Evolutionary conservation across 2,888 invertebrate genomes (phyloP).

Genomic region (Monoplex corrugatus): DNA sequence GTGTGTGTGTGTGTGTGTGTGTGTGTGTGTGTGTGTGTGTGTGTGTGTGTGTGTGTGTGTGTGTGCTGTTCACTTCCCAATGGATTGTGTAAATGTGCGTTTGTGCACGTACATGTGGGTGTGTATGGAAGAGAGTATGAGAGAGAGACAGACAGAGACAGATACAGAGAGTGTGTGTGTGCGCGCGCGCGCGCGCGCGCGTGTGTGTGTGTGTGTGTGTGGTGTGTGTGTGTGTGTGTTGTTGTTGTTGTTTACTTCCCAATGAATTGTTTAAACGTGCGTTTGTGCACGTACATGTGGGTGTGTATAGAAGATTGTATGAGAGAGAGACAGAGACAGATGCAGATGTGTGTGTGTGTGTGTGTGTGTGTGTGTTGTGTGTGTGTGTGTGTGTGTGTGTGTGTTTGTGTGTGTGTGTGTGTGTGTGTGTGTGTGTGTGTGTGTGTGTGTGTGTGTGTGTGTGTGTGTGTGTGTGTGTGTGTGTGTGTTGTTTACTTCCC

Average conservation of each 20-base stretch:
- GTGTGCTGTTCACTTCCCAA: neutral
- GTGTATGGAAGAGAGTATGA: neutral
- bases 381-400: neutral
- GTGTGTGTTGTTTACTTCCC: neutral
- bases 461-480: constrained; percentile 15
- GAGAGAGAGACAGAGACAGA: neutral
- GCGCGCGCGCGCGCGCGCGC: constrained; percentile 22
- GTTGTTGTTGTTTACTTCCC: too few relatives aligned
- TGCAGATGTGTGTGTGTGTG: neutral
- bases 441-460: constrained; percentile 17
- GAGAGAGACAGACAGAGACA: too few relatives aligned
- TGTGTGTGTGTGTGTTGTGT: neutral
- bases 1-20: constrained; percentile 30
- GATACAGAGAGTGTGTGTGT: constrained; percentile 13
- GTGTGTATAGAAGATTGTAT: too few relatives aligned
- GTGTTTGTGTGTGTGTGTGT: neutral
- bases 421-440: neutral
- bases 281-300: too few relatives aligned
- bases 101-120: neutral
- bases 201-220: neutral
- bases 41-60: neutral
- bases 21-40: constrained; percentile 31
- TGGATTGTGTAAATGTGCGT: neutral
- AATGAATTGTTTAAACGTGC: too few relatives aligned
- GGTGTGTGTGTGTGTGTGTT: too few relatives aligned